Evolutionary conservation across 2,888 invertebrate genomes (phyloP), one percentile per base, ranked within the genome.

Genomic region (Macrophya alboannulata): DNA sequence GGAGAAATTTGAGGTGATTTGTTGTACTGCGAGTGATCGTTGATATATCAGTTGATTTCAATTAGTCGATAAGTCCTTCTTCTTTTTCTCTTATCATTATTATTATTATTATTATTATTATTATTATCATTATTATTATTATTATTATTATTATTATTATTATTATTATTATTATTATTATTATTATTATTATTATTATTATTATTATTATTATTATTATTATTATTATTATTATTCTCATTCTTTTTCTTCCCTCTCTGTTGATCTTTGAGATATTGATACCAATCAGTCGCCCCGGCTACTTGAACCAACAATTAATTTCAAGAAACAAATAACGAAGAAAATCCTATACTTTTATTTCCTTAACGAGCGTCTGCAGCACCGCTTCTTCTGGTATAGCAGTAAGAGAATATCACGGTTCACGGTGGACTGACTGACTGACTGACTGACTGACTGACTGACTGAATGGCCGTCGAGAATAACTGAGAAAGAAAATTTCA

Each of bases 181-280:
- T n/a, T n/a, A n/a, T n/a, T n/a, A n/a, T n/a, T n/a, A n/a, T n/a
- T n/a, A n/a, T n/a, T n/a, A n/a, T n/a, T n/a, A n/a, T n/a, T n/a
- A n/a, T n/a, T n/a, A n/a, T n/a, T n/a, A n/a, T n/a, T n/a, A n/a
- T n/a, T n/a, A n/a, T n/a, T n/a, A n/a, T n/a, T n/a, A n/a, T n/a
- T n/a, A n/a, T n/a, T n/a, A n/a, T n/a, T n/a, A n/a, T n/a, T n/a
- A n/a, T n/a, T n/a, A n/a, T n/a, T n/a, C n/a, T n/a, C n/a, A n/a
- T n/a, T n/a, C n/a, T 31, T 31, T 55, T 55, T 8, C n/a, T 51
- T 2, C 51, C n/a, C 51, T 17, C 55, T 68, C 10, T 25, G 37
- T 68, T 37, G 37, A 68, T 37, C 37, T 68, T 68, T 37, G 68
- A 68, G 68, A 68, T 68, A 68, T 68, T 37, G 68, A 25, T 15